Evolutionary conservation across 2,888 invertebrate species (phyloP).

Genomic region (Papilio demoleus): DNA sequence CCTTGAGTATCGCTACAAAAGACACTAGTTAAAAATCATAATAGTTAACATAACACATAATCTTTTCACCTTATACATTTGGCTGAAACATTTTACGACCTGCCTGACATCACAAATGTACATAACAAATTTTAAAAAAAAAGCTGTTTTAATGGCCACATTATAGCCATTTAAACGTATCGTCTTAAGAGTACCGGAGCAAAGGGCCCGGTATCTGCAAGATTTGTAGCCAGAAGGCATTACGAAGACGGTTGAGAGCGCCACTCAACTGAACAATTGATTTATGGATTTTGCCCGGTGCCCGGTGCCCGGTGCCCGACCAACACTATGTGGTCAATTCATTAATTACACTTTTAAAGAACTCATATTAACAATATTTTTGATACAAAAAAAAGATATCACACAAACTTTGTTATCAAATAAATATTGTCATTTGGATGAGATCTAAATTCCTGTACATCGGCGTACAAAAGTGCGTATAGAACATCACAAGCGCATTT

Average conservation of each 20-base stretch:
- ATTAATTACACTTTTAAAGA: no score
- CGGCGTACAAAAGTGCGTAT: conserved; percentile 42
- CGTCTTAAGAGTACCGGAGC: conserved; percentile 53
- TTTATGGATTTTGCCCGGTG: conserved; percentile 8
- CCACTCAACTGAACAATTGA: conserved; percentile 35
- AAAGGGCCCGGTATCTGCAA: conserved; percentile 46
- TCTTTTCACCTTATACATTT: no score
- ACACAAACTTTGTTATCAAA: conserved; percentile 6
- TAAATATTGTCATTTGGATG: conserved; percentile 9
- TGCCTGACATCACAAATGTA: no score
- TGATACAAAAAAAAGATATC: background rate
- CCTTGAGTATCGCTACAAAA: no score
- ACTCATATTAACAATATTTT: no score
- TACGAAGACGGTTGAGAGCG: conserved; percentile 47
- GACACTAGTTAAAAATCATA: no score
- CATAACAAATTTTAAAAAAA: background rate
- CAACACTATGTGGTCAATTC: no score
- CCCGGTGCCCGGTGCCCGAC: background rate
- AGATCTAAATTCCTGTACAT: conserved; percentile 33
- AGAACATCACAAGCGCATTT: conserved; percentile 46
- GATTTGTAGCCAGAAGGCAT: conserved; percentile 55
- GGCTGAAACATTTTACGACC: no score
- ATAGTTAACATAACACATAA: no score
- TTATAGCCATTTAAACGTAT: conserved; percentile 54
- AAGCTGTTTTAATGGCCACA: conserved; percentile 45